Percentiles rank a stretch among this genome's conserved stretches.
Conservation (phyloP, 2,888 invertebrate species). For the Thymelicus sylvestris region DNA sequence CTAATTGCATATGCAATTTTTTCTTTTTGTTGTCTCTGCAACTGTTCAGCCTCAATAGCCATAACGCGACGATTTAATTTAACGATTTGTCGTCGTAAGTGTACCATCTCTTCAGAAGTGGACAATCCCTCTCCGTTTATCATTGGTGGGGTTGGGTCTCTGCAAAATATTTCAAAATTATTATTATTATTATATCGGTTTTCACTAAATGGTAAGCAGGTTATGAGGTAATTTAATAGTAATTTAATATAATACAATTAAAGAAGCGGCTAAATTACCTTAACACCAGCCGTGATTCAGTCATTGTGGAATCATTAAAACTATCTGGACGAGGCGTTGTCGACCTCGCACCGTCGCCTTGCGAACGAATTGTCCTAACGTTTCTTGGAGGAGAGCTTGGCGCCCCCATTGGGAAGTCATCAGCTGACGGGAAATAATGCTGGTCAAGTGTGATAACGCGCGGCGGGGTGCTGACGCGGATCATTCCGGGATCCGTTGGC, state of each 20-base stretch:
- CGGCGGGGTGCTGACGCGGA: conserved; percentile 95
- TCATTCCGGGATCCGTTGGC: conserved; percentile 88
- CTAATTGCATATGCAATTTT: conserved; percentile 93
- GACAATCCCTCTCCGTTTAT: conserved; percentile 87
- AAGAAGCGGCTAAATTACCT: conserved; percentile 54
- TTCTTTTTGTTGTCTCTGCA: conserved; percentile 93
- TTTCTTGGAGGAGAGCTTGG: conserved; percentile 72
- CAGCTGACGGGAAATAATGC: conserved; percentile 91
- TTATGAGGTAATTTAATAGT: too few species aligned
- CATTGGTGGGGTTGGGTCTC: conserved; percentile 89
- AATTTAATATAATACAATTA: conserved; percentile 8
- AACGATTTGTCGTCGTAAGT: conserved; percentile 93
- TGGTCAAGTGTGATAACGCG: conserved; percentile 94
- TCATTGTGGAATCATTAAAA: conserved; percentile 77
- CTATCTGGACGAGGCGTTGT: conserved; percentile 67
- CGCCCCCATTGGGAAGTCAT: conserved; percentile 72
- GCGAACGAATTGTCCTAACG: conserved; percentile 62
- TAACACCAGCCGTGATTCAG: conserved; percentile 75
- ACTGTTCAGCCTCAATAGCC: conserved; percentile 93
- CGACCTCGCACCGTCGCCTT: conserved; percentile 73
- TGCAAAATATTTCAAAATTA: conserved; percentile 52
- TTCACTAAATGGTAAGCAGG: too few species aligned
- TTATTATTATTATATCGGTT: too few species aligned
- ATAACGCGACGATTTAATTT: conserved; percentile 94
- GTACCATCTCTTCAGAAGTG: conserved; percentile 91